Conservation (phyloP, 2,888 invertebrate species). For the Odontomyia ornata region DNA sequence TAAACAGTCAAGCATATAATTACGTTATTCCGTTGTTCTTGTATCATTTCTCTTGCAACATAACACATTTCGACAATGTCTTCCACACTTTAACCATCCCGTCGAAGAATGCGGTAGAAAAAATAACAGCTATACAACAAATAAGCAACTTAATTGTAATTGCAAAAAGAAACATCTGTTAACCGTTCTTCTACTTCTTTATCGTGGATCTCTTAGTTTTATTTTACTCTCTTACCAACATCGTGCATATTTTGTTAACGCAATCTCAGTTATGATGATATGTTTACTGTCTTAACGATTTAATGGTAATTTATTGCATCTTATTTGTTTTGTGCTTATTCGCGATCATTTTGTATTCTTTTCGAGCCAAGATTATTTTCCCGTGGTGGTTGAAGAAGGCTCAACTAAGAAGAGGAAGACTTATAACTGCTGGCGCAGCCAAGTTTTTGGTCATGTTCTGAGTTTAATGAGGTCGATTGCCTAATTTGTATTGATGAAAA, state of each 20-base stretch:
- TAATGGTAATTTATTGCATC: background rate
- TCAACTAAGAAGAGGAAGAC: too few relatives aligned
- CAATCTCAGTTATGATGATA: background rate
- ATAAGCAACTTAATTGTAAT: background rate
- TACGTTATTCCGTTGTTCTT: background rate
- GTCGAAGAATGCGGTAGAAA: background rate
- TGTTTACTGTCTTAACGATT: background rate
- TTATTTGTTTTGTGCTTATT: background rate
- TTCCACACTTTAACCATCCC: background rate
- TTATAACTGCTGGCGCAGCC: background rate
- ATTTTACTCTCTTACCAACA: too few relatives aligned
- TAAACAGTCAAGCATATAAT: constrained; percentile 1
- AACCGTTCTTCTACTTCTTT: constrained; percentile 6
- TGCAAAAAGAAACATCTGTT: constrained; percentile 5
- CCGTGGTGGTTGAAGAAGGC: too few relatives aligned
- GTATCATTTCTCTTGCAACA: background rate
- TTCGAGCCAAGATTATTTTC: background rate
- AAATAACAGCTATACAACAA: background rate
- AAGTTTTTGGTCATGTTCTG: background rate
- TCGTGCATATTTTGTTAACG: too few relatives aligned
- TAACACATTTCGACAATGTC: background rate
- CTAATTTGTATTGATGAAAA: background rate
- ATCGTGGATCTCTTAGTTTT: too few relatives aligned
- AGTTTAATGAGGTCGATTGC: background rate
- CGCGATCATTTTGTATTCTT: background rate